Evolutionary conservation across 2,797 vertebrate genomes (phyloP), one percentile per base, ranked within the genome.

Genomic region (Scolopax bukidnonensis): DNA sequence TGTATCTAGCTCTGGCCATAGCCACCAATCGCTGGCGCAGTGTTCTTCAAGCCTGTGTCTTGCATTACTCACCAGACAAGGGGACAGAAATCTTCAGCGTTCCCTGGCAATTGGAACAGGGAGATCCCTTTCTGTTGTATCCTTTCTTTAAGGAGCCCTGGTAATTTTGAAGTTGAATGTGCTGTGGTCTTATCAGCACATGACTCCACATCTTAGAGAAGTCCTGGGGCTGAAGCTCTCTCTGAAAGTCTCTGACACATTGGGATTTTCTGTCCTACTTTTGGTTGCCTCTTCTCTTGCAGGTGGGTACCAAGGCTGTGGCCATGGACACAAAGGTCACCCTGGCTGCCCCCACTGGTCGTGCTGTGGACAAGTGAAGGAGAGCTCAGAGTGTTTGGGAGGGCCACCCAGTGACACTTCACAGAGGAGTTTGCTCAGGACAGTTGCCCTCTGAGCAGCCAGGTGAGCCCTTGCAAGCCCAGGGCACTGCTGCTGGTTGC

Each of bases 291-390:
- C 53, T 89, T 88, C 68, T 78, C 50, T 87, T 95, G 51, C 97
- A 99, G 99, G 99, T 94, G 99, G 99, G n/a, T 99, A 99, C 95
- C 98, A 98, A 96, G 99, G 99, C 90, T 99, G 99, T 63, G 99
- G 99, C 59, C 99, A 99, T 4, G 97, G 99, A 41, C 99, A 99
- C 95, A 99, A 98, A 95, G 99, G 99, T 63, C 99, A 99, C 92
- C 99, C 99, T 1, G 98, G 99, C 32, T 98, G 98, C 93, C 98
- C 98, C 1, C 99, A 99, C 97, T 99, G 99, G 99, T 99, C 99
- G 0, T 99, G 99, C 96, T 99, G 99, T 81, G 99, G 99, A 75
- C 98, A 97, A 89, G 97, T 98, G 5, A 76, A 79, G 4, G 98
- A 99, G 97, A 97, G 94, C 77, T 99, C 99, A 0, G 99, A 99